phyloP scores from a whole-genome alignment of 2,797 vertebrate species.

The Zenarchopterus dispar region DNA sequence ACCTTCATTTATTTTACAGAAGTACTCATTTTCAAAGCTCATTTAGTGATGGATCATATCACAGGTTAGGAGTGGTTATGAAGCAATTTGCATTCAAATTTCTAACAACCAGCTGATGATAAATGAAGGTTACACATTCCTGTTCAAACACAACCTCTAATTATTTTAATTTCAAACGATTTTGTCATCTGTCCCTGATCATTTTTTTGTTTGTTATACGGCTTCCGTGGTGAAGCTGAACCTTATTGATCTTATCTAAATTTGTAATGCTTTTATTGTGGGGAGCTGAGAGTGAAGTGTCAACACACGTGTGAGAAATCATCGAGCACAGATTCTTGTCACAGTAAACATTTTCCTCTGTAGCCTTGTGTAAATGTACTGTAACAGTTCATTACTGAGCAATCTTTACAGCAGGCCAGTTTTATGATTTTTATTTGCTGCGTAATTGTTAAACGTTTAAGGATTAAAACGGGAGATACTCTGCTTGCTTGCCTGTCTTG shows the following conservation, averaged over 20 bases:
- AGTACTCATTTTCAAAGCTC: conserved; percentile 8
- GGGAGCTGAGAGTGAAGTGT: conserved; percentile 9
- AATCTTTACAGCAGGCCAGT: background rate
- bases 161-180: conserved; percentile 7
- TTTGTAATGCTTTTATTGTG: background rate
- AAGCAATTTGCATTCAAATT: conserved; percentile 3
- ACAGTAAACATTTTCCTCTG: conserved; percentile 3
- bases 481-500: too few species aligned
- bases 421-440: background rate
- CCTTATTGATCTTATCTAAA: conserved; percentile 6
- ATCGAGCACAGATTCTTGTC: conserved; percentile 3
- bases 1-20: conserved; percentile 42
- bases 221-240: background rate
- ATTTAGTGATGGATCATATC: background rate
- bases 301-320: background rate
- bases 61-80: background rate
- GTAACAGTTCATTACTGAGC: background rate
- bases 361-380: background rate
- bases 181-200: background rate
- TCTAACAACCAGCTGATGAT: conserved; percentile 3
- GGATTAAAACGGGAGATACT: background rate
- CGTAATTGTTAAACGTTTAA: background rate
- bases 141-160: conserved; percentile 4
- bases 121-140: conserved; percentile 4
- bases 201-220: background rate